Evolutionary conservation across 2,797 vertebrate genomes (phyloP), one percentile per base, ranked within the genome.

Genomic region (Staurois parvus): DNA sequence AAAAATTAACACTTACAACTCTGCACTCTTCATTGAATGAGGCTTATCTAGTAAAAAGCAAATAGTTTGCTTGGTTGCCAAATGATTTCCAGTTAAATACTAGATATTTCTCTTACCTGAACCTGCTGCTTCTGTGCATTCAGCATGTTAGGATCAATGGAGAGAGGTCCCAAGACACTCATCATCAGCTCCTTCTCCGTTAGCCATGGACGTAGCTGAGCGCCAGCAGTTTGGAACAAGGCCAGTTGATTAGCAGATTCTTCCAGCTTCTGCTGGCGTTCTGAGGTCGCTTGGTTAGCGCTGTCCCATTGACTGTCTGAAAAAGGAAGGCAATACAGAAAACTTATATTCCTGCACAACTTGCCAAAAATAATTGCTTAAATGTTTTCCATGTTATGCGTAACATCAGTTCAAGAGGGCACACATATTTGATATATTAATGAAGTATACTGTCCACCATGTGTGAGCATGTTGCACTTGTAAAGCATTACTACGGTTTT

Each of bases 101-200:
- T 81, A 70, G 29, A 80, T 37, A 62, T 15, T 62, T 28, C 9
- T 24, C 92, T 91, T 88, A 99, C 98, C 98, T 99, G 98, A 17
- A 95, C 98, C 94, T 99, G 98, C 81, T 99, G 98, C 88, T 97
- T 98, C 92, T 99, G 98, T 0, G 98, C 98, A 19, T 92, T 97
- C 87, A 99, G 95, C 98, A 99, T 99, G 93, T 99, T 99, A 3
- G 97, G 97, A 90, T 99, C 98, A 79, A 99, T 98, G 90, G 98
- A 99, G 52, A 99, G 93, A 0, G 98, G 98, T 0, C 98, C 98
- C 82, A 99, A 91, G 76, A 99, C 98, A 0, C 98, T 99, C 98
- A 99, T 98, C 98, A 99, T 99, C 89, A 99, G 94, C 91, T 99
- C 97, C 91, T 99, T 99, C 92, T 99, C 98, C 90, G 93, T 92